Evolutionary conservation across 2,113 vertebrate species (phyloP), one percentile per base, ranked within the genome.

Genomic region (Abramis brama): DNA sequence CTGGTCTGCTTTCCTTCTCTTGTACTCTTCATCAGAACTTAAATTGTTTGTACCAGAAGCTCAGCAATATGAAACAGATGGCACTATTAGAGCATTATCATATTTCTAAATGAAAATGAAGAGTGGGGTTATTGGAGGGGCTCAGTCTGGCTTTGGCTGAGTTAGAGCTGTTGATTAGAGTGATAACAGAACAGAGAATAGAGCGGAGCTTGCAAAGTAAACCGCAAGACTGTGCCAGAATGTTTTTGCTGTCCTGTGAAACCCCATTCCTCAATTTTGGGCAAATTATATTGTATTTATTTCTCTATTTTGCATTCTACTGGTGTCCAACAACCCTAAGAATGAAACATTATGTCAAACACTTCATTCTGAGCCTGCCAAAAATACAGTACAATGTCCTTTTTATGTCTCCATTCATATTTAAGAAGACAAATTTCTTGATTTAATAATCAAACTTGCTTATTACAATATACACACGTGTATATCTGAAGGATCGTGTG

Each of bases 21-120:
- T 78, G 39, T 36, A 39, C 50, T 30, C 30, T 45, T 74, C 50
- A 57, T 23, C 83, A 76, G 21, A 60, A n/a, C 7, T 62, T 80
- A 75, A 80, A 88, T 80, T 66, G 79, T 81, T 81, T 68, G 74
- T 78, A 70, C 68, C 82, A 86, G 85, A 86, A 86, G 77, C 82
- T 85, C 47, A 57, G 81, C 81, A 73, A 73, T 73, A 57, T 59
- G 70, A 50, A 81, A 78, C 88, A 89, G 88, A 89, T 89, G 88
- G 85, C 70, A 39, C 25, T 15, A 79, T 59, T 80, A 73, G 23
- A 79, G 66, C 30, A 62, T 76, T 70, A 81, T 88, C 83, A 86
- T 76, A 84, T 79, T 84, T 70, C 76, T 70, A 81, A 86, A 86
- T 81, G 70, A 85, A 47, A 70, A 62, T 75, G 73, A 79, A 84